These are phyloP conservation scores for Pristiophorus japonicus DNA, from an alignment of 2,113 vertebrate genomes.

Conservation along the genomic window DNA sequence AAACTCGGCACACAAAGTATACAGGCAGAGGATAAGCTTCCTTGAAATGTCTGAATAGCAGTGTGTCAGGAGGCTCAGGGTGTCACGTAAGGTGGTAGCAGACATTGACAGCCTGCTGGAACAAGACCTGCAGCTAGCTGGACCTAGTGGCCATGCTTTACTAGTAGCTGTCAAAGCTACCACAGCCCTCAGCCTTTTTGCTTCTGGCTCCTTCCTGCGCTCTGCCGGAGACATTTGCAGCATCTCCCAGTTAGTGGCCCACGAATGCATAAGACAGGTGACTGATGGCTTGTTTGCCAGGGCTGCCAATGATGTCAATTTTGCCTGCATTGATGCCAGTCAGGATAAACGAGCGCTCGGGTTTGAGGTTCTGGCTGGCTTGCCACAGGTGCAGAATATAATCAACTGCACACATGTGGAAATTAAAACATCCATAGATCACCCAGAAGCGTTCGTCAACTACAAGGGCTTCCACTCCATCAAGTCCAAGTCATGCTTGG, in stretches of 20 bases:
- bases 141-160: too few relatives aligned
- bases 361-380: neutral
- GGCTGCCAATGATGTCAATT: neutral
- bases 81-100: too few relatives aligned
- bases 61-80: too few relatives aligned
- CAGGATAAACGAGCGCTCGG: neutral
- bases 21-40: too few relatives aligned
- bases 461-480: neutral
- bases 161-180: neutral
- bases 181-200: neutral
- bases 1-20: too few relatives aligned
- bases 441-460: neutral
- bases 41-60: too few relatives aligned
- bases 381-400: neutral
- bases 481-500: too few relatives aligned
- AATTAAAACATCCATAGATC: neutral
- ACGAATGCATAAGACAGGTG: neutral
- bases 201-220: neutral
- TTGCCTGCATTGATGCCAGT: neutral
- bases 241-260: neutral
- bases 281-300: neutral
- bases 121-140: too few relatives aligned
- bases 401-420: neutral
- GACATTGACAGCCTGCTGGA: too few relatives aligned
- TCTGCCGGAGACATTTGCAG: neutral